phyloP scores from a whole-genome alignment of 2,113 vertebrate genomes.

The Engraulis encrasicolus region DNA sequence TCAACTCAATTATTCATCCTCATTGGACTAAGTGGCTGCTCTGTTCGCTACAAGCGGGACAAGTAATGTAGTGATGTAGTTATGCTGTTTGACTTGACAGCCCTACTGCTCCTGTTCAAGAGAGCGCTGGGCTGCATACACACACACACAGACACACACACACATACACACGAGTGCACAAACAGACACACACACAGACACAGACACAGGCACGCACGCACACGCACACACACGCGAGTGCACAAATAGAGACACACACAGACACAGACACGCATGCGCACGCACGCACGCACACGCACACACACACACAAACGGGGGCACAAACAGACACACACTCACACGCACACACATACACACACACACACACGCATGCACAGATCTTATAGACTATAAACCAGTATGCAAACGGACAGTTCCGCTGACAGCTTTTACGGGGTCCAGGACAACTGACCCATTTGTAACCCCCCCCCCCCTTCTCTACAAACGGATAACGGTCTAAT shows the following conservation, averaged over 20 bases:
- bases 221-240: not conserved
- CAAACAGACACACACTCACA: not conserved
- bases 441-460: no score
- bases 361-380: no score
- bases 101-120: conserved; percentile 57
- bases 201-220: not conserved
- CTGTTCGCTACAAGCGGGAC: conserved; percentile 76
- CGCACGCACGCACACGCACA: not conserved
- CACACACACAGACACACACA: not conserved
- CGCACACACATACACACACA: not conserved
- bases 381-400: no score
- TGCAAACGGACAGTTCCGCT: not conserved
- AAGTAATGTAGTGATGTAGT: conserved; percentile 64
- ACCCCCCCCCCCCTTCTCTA: no score
- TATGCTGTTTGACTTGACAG: no score
- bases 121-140: not conserved
- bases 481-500: no score
- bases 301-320: not conserved
- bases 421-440: no score
- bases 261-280: not conserved
- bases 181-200: not conserved
- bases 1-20: conserved; percentile 83
- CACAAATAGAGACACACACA: no score
- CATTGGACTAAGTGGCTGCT: conserved; percentile 79
- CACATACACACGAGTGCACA: not conserved